Conservation (phyloP, 2,113 vertebrate genomes). For the Chinchilla lanigera region DNA sequence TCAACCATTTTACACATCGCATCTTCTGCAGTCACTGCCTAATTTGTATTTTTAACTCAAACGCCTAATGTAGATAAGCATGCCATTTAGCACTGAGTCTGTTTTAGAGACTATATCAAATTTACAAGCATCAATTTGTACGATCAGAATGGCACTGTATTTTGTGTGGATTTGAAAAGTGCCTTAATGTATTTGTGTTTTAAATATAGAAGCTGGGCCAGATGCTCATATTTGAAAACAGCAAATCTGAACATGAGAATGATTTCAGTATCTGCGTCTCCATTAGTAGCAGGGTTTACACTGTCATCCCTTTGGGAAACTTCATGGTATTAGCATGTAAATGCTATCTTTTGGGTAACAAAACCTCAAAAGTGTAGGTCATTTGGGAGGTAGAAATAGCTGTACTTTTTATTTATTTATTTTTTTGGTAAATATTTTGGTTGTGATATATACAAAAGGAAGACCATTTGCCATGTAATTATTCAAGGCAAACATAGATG, state of each 20-base stretch:
- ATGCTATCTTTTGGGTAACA: slow-evolving; percentile 59
- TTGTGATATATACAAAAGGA: slow-evolving; percentile 47
- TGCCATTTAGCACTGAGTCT: slow-evolving; percentile 72
- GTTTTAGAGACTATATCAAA: slow-evolving; percentile 75
- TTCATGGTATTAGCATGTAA: slow-evolving; percentile 47
- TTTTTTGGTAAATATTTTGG: slow-evolving; percentile 44
- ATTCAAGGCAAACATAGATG: slow-evolving; percentile 55
- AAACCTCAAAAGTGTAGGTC: background rate
- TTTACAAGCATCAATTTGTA: slow-evolving; percentile 74
- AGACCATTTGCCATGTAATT: slow-evolving; percentile 55
- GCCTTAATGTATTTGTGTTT: slow-evolving; percentile 78
- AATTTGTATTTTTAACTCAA: slow-evolving; percentile 81
- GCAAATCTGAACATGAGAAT: slow-evolving; percentile 58
- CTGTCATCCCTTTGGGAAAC: slow-evolving; percentile 52
- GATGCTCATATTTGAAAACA: slow-evolving; percentile 73
- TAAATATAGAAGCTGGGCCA: slow-evolving; percentile 73
- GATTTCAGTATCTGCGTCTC: slow-evolving; percentile 60
- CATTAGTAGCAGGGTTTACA: slow-evolving; percentile 42
- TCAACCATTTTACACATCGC: slow-evolving; percentile 79
- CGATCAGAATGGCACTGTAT: slow-evolving; percentile 68
- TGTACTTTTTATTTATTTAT: slow-evolving; percentile 13
- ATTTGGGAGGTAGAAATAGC: slow-evolving; percentile 45
- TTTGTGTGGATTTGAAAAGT: slow-evolving; percentile 76
- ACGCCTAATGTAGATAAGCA: slow-evolving; percentile 77
- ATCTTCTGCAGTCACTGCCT: slow-evolving; percentile 71